Percentiles rank a stretch among this genome's conserved stretches.
Conservation (phyloP, 2,888 invertebrate genomes). For the Drosophila prolongata region DNA sequence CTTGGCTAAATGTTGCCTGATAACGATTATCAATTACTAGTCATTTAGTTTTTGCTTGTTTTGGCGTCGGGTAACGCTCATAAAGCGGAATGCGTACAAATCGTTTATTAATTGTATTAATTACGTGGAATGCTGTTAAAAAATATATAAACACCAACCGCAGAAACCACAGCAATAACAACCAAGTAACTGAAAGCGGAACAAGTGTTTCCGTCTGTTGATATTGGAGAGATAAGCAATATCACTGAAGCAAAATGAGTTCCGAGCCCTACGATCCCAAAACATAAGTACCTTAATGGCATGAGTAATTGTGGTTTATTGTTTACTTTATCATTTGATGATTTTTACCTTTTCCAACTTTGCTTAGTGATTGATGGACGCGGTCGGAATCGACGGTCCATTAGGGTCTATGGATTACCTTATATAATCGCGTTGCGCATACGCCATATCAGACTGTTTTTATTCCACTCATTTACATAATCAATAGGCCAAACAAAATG, state of each 20-base stretch:
- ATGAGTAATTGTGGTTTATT: constrained; percentile 35
- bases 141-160: constrained; percentile 22
- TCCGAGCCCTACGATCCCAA: constrained; percentile 18
- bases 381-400: constrained; percentile 4
- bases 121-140: constrained; percentile 53
- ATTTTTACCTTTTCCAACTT: constrained; percentile 28
- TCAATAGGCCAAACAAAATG: constrained; percentile 34
- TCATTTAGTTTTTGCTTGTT: constrained; percentile 6
- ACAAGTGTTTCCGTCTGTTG: constrained; percentile 41
- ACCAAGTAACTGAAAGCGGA: constrained; percentile 27
- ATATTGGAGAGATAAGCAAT: constrained; percentile 29
- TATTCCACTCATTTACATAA: constrained; percentile 34
- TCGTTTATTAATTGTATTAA: constrained; percentile 69
- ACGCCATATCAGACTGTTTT: constrained; percentile 15
- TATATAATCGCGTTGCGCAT: constrained; percentile 35
- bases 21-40: constrained; percentile 31
- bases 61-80: constrained; percentile 10
- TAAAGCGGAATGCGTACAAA: constrained; percentile 61
- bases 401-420: constrained; percentile 27
- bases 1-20: constrained; percentile 14
- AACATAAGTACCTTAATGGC: constrained; percentile 15
- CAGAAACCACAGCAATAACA: constrained; percentile 19
- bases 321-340: constrained; percentile 31
- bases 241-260: not conserved
- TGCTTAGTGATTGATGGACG: constrained; percentile 24